These are phyloP conservation scores for Catharus minimus DNA, from an alignment of 2,113 vertebrate genomes.

Conservation along the genomic window DNA sequence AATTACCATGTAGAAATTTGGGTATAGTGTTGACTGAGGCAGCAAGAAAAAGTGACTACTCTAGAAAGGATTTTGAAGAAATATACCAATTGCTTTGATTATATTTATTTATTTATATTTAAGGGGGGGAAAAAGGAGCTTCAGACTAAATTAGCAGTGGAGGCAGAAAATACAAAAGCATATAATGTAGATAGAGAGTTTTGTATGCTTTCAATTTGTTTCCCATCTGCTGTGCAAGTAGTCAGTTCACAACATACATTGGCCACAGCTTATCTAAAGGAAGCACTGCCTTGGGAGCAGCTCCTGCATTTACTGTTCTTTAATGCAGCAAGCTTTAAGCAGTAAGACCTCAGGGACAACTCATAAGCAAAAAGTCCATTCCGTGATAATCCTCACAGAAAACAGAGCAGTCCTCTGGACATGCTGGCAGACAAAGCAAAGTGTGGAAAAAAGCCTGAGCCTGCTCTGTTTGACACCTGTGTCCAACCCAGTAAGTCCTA, in stretches of 20 bases:
- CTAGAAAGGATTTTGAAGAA: background rate
- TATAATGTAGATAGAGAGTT: background rate
- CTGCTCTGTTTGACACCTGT: background rate
- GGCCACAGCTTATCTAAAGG: background rate
- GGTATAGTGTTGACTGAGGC: background rate
- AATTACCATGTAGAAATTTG: background rate
- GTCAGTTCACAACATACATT: background rate
- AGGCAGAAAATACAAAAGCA: background rate
- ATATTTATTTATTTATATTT: background rate
- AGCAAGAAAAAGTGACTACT: conserved; percentile 26
- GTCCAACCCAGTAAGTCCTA: background rate
- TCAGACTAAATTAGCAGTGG: background rate
- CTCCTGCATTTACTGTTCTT: background rate
- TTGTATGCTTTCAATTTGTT: background rate
- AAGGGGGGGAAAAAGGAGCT: background rate
- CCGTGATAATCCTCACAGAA: background rate
- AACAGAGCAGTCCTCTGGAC: background rate
- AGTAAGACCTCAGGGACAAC: background rate
- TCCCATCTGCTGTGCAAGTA: background rate
- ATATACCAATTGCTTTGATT: background rate
- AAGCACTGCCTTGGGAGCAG: background rate
- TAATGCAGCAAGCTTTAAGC: background rate
- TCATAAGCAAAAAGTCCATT: background rate
- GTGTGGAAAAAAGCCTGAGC: background rate
- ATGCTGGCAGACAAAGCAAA: background rate